These are phyloP conservation scores for Buphagus erythrorhynchus DNA, from an alignment of 2,797 vertebrate genomes.

Conservation along the genomic window DNA sequence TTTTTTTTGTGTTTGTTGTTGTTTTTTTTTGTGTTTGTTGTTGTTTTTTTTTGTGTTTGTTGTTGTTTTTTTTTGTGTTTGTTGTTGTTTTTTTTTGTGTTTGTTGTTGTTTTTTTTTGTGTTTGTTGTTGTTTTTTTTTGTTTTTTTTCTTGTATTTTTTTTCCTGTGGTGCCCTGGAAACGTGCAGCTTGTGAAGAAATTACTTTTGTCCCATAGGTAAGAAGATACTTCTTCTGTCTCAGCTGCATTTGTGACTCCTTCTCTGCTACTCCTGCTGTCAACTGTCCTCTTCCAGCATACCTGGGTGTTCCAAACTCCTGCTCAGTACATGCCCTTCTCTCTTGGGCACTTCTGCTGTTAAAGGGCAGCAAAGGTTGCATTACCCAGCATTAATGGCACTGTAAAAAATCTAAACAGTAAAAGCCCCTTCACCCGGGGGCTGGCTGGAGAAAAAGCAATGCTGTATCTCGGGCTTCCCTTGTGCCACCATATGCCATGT, in stretches of 20 bases:
- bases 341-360: background rate
- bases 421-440: too few relatives aligned
- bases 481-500: fast-evolving
- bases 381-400: background rate
- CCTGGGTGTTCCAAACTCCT: background rate
- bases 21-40: too few relatives aligned
- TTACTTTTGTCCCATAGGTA: background rate
- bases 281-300: background rate
- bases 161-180: background rate
- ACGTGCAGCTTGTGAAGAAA: background rate
- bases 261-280: background rate
- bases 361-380: background rate
- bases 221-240: background rate
- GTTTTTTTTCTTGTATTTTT: background rate
- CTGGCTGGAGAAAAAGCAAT: background rate
- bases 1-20: too few relatives aligned
- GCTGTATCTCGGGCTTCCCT: background rate
- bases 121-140: too few relatives aligned
- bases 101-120: too few relatives aligned
- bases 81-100: too few relatives aligned
- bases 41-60: too few relatives aligned
- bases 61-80: too few relatives aligned
- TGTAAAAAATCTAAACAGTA: too few relatives aligned
- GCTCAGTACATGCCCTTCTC: background rate
- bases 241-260: background rate